Evolutionary conservation across 2,888 invertebrate species (phyloP).

Genomic region (Arctia plantaginis): DNA sequence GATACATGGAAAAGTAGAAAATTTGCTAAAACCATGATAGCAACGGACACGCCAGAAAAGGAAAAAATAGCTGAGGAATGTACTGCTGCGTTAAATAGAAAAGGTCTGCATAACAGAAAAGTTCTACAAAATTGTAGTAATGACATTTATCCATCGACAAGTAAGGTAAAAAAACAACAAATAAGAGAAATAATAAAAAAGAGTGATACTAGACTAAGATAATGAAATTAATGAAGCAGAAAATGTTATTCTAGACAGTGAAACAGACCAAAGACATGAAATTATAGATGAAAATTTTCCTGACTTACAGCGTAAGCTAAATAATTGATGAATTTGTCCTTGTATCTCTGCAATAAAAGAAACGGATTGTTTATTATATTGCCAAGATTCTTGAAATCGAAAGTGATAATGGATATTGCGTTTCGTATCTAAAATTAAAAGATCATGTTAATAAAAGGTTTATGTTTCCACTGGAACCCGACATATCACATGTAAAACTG

Average conservation of each 20-base stretch:
- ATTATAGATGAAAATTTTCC: neutral
- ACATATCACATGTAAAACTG: neutral
- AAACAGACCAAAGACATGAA: neutral
- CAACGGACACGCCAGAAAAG: neutral
- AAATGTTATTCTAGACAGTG: neutral
- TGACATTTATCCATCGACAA: no score
- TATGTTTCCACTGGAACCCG: neutral
- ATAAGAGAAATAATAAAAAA: neutral
- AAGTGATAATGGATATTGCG: no score
- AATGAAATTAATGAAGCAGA: neutral
- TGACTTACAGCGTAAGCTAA: neutral
- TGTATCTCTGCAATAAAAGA: neutral
- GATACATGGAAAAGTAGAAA: neutral
- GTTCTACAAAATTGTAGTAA: no score
- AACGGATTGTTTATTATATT: neutral
- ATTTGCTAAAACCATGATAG: neutral
- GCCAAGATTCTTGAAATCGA: no score
- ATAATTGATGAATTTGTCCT: neutral
- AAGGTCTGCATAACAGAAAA: neutral
- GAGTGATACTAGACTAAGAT: neutral
- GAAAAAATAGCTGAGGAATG: neutral
- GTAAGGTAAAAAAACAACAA: neutral
- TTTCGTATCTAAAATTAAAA: neutral
- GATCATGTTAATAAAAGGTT: no score
- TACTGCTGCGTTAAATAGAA: no score